phyloP scores from a whole-genome alignment of 2,888 invertebrate genomes.

The Nomada lathburiana region DNA sequence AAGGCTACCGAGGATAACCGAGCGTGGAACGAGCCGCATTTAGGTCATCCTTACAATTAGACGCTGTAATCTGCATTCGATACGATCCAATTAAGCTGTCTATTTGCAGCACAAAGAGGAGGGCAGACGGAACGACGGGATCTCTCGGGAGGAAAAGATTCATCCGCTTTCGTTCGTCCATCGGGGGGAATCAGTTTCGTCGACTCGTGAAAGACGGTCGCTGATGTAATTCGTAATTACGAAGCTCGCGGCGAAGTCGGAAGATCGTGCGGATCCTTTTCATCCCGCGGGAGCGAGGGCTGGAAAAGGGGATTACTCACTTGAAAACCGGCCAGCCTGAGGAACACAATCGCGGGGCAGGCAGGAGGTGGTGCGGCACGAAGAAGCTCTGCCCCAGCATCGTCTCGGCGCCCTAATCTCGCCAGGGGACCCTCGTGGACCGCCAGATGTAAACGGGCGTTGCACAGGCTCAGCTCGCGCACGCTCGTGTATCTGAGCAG shows the following conservation, averaged over 20 bases:
- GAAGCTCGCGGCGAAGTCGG: neutral
- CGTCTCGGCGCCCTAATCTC: constrained; percentile 82
- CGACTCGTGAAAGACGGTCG: constrained; percentile 12
- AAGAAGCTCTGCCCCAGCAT: constrained; percentile 82
- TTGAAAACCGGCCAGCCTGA: constrained; percentile 85
- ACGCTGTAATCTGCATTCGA: neutral
- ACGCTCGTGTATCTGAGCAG: constrained; percentile 85
- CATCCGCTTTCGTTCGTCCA: neutral
- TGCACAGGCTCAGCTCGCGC: constrained; percentile 85
- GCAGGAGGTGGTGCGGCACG: constrained; percentile 83
- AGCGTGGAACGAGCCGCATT: neutral
- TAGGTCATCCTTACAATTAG: neutral
- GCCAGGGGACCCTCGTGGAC: constrained; percentile 83
- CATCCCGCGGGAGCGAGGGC: neutral
- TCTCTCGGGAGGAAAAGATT: neutral
- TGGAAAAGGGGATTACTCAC: constrained; percentile 72
- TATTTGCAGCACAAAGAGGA: constrained; percentile 8
- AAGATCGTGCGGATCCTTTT: neutral
- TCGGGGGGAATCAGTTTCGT: neutral
- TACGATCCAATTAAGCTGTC: constrained; percentile 11
- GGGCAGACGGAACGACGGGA: neutral
- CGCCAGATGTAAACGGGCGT: constrained; percentile 85
- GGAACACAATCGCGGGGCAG: constrained; percentile 85
- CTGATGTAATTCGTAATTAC: constrained; percentile 17
- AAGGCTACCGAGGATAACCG: neutral